Evolutionary conservation across 2,113 vertebrate species (phyloP), one percentile per base, ranked within the genome.

Genomic region (Sterrhoptilus dennistouni): DNA sequence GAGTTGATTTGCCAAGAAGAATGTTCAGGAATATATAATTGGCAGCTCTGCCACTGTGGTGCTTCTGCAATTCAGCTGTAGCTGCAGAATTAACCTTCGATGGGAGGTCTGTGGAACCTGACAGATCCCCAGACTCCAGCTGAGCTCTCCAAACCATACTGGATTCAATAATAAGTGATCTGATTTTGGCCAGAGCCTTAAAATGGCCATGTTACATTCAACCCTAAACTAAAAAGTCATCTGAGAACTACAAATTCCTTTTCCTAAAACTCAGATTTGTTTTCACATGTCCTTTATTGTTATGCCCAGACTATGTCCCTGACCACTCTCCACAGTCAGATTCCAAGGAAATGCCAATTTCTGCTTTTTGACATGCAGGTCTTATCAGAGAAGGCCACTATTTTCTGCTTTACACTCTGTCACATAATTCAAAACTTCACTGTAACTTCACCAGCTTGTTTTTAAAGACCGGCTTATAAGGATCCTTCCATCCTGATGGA

Each of bases 1-100:
- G 61, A 79, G 70, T 22, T 69, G 80, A 91, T 76, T 82, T 85
- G 53, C 40, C 57, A 66, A 40, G 90, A 85, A 92, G 93, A 57
- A 61, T 45, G 61, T 38, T 83, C 50, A 86, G 61, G 83, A 90
- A 93, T 65, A 53, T 27, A 8, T 42, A 90, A 89, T 8, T 56
- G 88, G 66, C 77, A 92, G 40, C 75, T 74, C 23, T n/a, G 71
- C 56, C 36, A 75, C 16, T 13, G 35, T 25, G 54, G 53, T 24
- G 54, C 65, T 74, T n/a, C 72, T 44, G 25, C 60, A 59, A 1
- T 25, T 77, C 82, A 65, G 72, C 49, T 16, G n/a, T 4, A 44
- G 94, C 69, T 38, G 68, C 68, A 86, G 83, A 75, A 64, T 49
- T 27, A 45, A 45, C 24, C 79, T 52, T 33, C 0, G 5, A 47